A percentile compares a stretch with the other conserved stretches of the same genome.
These are phyloP conservation scores for Caligus rogercresseyi DNA, from an alignment of 1,140 invertebrate genomes.

Conservation along the genomic window DNA sequence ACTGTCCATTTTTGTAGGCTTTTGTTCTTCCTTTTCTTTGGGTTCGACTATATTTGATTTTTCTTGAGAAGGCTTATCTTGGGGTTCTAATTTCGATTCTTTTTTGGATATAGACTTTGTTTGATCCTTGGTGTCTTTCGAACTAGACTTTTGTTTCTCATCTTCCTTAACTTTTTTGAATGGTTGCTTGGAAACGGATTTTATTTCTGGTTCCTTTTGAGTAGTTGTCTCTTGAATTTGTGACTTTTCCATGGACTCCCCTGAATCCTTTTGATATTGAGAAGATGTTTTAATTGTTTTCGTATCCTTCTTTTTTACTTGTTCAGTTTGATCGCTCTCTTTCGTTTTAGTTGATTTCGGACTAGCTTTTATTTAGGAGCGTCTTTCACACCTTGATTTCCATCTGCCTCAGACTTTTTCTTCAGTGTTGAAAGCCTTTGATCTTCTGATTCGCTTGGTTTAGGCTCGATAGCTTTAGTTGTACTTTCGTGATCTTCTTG, in stretches of 20 bases:
- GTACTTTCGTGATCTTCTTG: no score
- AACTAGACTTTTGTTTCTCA: constrained; percentile 21
- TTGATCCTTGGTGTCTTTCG: constrained; percentile 23
- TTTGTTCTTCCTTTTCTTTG: background rate
- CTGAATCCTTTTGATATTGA: constrained; percentile 26
- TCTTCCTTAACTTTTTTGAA: constrained; percentile 19
- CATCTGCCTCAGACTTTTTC: constrained; percentile 20
- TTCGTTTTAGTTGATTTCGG: constrained; percentile 26
- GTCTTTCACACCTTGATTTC: constrained; percentile 15
- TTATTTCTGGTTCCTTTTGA: constrained; percentile 21
- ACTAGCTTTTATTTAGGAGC: background rate
- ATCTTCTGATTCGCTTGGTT: constrained; percentile 17
- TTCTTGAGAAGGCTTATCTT: background rate
- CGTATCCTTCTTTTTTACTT: constrained; percentile 27
- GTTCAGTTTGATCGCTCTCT: constrained; percentile 29
- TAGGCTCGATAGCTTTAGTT: no score
- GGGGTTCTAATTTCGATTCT: constrained; percentile 9
- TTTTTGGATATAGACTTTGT: background rate
- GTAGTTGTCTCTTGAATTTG: constrained; percentile 25
- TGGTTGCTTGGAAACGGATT: constrained; percentile 6
- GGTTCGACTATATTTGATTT: background rate
- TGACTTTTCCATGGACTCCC: constrained; percentile 27
- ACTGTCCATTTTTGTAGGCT: background rate
- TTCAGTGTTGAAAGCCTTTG: constrained; percentile 16
- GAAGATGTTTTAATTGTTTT: constrained; percentile 26